A percentile compares a stretch with the other conserved stretches of the same genome.
These are phyloP conservation scores for Tetragnatha versicolor DNA, from an alignment of 1,140 invertebrate species.

Conservation along the genomic window DNA sequence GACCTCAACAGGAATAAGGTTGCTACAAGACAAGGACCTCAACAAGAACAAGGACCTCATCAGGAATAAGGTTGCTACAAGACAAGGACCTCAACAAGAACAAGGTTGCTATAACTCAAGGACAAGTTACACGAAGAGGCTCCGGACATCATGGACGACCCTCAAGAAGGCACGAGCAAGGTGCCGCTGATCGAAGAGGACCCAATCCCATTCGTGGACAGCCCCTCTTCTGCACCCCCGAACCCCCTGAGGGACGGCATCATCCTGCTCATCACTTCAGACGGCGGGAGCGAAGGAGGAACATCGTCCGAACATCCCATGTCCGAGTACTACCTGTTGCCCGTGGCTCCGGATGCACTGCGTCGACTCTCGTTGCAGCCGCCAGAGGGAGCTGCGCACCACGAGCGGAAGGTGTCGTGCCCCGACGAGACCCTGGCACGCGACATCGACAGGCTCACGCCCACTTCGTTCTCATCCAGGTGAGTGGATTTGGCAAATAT, in stretches of 20 bases:
- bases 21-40: no score
- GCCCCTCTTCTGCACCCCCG: neutral
- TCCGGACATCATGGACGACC: constrained; percentile 45
- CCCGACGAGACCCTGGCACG: constrained; percentile 33
- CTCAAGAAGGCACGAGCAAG: constrained; percentile 30
- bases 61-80: no score
- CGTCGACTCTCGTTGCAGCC: constrained; percentile 40
- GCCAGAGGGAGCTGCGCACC: constrained; percentile 4
- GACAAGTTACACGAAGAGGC: no score
- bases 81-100: no score
- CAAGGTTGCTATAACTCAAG: no score
- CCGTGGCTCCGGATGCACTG: constrained; percentile 28
- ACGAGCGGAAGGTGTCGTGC: constrained; percentile 41
- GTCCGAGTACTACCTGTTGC: constrained; percentile 44
- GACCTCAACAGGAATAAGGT: no score
- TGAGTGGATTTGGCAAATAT: no score
- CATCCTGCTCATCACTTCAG: constrained; percentile 35
- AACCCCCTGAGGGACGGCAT: constrained; percentile 35
- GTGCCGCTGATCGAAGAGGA: constrained; percentile 17
- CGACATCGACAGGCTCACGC: no score
- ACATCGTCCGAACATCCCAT: constrained; percentile 25
- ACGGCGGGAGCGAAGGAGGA: constrained; percentile 29
- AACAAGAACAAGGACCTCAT: no score
- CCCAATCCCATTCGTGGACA: neutral
- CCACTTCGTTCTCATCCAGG: no score